A percentile compares a stretch with the other conserved stretches of the same genome.
Conservation (phyloP, 2,888 invertebrate genomes). For the Drosophila hawaiiensis region DNA sequence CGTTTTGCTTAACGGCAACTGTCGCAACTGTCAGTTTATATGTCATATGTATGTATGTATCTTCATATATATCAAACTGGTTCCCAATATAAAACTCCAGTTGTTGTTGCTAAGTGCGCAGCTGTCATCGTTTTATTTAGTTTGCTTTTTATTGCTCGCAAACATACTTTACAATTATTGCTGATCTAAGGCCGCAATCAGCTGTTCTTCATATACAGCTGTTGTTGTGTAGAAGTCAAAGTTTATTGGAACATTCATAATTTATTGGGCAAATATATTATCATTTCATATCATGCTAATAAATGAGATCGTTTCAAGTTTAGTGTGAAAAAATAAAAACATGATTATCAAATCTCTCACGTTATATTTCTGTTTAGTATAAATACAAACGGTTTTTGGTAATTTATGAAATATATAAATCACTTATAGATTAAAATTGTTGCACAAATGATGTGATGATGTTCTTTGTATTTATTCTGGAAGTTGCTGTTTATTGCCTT, state of each 20-base stretch:
- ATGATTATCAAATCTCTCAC: neutral
- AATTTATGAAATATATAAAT: neutral
- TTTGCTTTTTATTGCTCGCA: constrained; percentile 16
- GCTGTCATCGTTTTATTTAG: constrained; percentile 2
- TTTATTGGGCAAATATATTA: constrained; percentile 3
- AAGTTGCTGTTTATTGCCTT: neutral
- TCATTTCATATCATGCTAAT: neutral
- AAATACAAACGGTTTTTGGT: neutral
- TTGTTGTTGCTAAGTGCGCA: constrained; percentile 44
- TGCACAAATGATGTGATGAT: neutral
- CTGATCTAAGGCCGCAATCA: constrained; percentile 27
- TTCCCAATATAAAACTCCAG: constrained; percentile 16
- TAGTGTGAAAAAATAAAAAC: neutral
- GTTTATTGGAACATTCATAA: constrained; percentile 9
- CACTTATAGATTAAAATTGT: neutral
- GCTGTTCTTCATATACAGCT: constrained; percentile 31
- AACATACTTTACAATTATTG: neutral
- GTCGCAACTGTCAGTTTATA: constrained; percentile 47
- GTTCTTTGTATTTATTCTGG: neutral
- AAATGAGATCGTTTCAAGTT: neutral
- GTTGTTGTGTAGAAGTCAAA: neutral
- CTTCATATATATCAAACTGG: constrained; percentile 25
- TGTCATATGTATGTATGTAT: constrained; percentile 1
- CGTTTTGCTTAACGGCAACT: constrained; percentile 62
- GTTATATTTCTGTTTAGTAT: neutral